Base-by-base conservation (phyloP, 2,113 vertebrate species). In the Crotalus helleri region DNA sequence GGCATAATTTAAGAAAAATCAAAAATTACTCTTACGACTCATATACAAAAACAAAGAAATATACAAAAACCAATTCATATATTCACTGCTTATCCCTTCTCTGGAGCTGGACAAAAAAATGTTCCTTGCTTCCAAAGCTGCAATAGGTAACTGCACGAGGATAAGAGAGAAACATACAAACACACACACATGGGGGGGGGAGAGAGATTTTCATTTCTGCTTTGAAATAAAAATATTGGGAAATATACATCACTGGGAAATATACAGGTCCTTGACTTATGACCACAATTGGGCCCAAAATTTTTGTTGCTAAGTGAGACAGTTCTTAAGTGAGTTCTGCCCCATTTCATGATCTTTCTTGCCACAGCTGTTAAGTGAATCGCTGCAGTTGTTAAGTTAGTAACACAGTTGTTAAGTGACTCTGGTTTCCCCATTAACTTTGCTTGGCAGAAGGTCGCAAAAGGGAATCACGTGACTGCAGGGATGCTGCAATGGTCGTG, bases 21-120 rank as follows among this genome's bases (percentile, higher is more conserved):
- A 86, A 93, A 57, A 91, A 51, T 24, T 39, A 90, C 91, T 55
- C 94, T 53, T 85, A 91, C 26, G 55, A 44, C 74, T 53, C 23
- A 6, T 26, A 46, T 19, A 59, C 11, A 89, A 24, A 39, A 26
- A 44, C 88, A 44, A 59, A 33, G 3, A 89, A 39, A 13, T 26
- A 46, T 19, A 59, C 11, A 89, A 24, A 39, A 26, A 44, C 88
- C 26, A 59, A 59, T 59, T 24, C 33, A 89, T 7, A 89, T 89
- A 12, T 23, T 59, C 46, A 59, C 5, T 44, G 88, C 21, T 89
- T n/a, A 69, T 69, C 29, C 64, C 0, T 59, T 24, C 88, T 33
- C 49, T 74, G 46, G 53, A 74, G 59, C 26, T 49, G 24, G 64
- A 58, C n/a, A 33, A 58, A 15, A 49, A 64, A 29, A 26, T 90